Evolutionary conservation across 2,888 invertebrate species (phyloP).

Genomic region (Limnephilus rhombicus): DNA sequence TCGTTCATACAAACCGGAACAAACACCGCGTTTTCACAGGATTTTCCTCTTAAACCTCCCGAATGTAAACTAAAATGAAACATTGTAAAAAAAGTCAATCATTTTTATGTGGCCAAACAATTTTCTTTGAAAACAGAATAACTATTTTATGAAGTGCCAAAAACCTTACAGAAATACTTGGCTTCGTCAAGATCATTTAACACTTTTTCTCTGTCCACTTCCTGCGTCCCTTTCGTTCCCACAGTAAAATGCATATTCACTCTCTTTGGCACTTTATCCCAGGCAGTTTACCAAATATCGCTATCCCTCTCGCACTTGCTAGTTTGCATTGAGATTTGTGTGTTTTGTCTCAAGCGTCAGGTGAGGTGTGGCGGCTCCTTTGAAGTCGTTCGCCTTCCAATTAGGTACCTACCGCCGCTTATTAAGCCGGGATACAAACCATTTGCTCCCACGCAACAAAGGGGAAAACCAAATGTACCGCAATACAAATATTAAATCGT

Average conservation of each 20-base stretch:
- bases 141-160: neutral
- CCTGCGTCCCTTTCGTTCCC: constrained; percentile 22
- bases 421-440: constrained; percentile 51
- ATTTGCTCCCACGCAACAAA: neutral
- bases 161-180: neutral
- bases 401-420: constrained; percentile 62
- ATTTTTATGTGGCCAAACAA: neutral
- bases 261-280: constrained; percentile 7
- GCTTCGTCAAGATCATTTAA: constrained; percentile 26
- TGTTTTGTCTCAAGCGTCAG: constrained; percentile 50
- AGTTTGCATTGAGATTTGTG: neutral
- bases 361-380: constrained; percentile 64
- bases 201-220: constrained; percentile 41
- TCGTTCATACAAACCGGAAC: constrained; percentile 38
- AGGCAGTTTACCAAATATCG: neutral
- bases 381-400: constrained; percentile 64
- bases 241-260: neutral
- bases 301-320: neutral
- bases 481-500: neutral
- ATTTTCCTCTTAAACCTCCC: neutral
- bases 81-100: neutral
- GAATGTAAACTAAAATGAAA: neutral
- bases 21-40: constrained; percentile 2
- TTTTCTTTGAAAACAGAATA: neutral
- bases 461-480: neutral